A percentile compares a stretch with the other conserved stretches of the same genome.
phyloP scores from a whole-genome alignment of 92 coral and sea anemone species.

The Chrysogorgia sp. region DNA sequence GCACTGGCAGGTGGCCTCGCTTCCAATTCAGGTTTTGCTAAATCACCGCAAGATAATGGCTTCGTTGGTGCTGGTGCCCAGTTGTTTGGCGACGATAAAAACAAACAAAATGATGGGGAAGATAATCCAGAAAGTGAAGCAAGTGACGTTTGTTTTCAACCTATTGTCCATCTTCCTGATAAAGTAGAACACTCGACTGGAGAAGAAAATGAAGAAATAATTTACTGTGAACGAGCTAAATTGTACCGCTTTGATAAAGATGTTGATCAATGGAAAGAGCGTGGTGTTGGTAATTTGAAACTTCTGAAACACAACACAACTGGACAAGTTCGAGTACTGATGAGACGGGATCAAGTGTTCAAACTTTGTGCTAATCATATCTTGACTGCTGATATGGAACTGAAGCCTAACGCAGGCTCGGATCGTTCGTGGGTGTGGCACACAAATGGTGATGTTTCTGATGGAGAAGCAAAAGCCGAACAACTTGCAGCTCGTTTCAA shows the following conservation, averaged over 20 bases:
- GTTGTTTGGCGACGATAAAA: background rate
- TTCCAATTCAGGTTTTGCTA: conserved; percentile 50
- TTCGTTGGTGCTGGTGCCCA: conserved; percentile 64
- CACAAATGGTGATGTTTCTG: conserved; percentile 83
- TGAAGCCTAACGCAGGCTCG: conserved; percentile 76
- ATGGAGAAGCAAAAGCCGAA: conserved; percentile 77
- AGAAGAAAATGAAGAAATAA: conserved; percentile 83
- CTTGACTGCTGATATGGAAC: conserved; percentile 86
- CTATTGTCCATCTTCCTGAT: conserved; percentile 84
- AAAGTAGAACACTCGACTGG: conserved; percentile 76
- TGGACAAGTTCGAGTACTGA: conserved; percentile 76
- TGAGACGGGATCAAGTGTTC: conserved; percentile 85
- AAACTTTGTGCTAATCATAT: conserved; percentile 96
- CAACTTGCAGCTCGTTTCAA: conserved; percentile 88
- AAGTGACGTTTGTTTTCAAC: conserved; percentile 72
- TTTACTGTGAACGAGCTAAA: conserved; percentile 80
- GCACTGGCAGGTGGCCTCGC: conserved; percentile 57
- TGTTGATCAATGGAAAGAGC: conserved; percentile 84
- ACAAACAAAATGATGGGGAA: conserved; percentile 41
- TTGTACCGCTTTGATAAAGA: conserved; percentile 76
- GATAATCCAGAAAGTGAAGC: conserved; percentile 60
- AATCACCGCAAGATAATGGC: conserved; percentile 52
- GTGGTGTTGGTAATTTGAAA: conserved; percentile 93
- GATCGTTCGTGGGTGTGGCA: conserved; percentile 93
- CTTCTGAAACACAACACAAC: conserved; percentile 64